Evolutionary conservation across 1,140 invertebrate species (phyloP), one percentile per base, ranked within the genome.

Genomic region (Luehdorfia chinensis): DNA sequence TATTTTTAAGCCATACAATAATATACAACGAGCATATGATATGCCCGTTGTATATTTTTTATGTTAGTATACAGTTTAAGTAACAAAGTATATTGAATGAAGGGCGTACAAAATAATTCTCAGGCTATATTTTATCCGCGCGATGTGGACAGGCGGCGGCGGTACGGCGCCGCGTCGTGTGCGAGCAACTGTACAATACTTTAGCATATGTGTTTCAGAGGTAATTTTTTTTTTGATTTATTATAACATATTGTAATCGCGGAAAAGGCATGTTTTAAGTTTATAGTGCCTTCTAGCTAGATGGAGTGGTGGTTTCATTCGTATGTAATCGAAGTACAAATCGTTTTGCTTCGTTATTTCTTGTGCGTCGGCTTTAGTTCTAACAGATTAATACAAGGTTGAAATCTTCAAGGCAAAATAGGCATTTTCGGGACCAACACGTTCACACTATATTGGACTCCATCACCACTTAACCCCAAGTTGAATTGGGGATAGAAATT

Each of bases 61-160:
- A n/a, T n/a, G n/a, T n/a, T n/a, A n/a, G n/a, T n/a, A n/a, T n/a
- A n/a, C n/a, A n/a, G n/a, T n/a, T n/a, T n/a, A n/a, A 28, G 4
- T 2, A 28, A 28, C n/a, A 28, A 9, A 8, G n/a, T 13, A 27
- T 28, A 28, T 41, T 27, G 12, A 39, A 12, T 39, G 19, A 43
- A 43, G 21, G 14, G 13, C 37, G 16, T 16, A 43, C 37, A 43
- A 43, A 43, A 14, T 1, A 1, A 43, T 43, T 43, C 37, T 28
- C 37, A 43, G 37, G 23, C 23, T 15, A 13, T 43, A 43, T 31
- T 31, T 31, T 11, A 31, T 13, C 30, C 9, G 15, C 13, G 12
- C n/a, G 11, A 15, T 14, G 25, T 18, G 15, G 33, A 19, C 2
- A 36, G 4, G 18, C 9, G 6, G 33, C 13, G n/a, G n/a, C n/a